Conservation (phyloP, 2,797 vertebrate species). For the Pyrocephalus nanus region DNA sequence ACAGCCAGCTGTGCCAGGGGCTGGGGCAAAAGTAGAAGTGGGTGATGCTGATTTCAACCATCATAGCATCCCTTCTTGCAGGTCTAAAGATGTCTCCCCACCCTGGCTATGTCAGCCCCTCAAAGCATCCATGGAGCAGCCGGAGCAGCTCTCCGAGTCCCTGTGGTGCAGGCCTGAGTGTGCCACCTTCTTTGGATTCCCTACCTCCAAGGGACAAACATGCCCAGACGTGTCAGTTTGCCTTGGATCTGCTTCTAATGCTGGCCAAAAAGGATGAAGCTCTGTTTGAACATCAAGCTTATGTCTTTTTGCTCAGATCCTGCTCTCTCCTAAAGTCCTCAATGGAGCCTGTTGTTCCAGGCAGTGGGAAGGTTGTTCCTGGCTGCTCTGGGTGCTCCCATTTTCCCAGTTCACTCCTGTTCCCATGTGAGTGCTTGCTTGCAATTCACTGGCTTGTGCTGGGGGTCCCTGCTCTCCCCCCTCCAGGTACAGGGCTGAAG, state of each 20-base stretch:
- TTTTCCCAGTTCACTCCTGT: background rate
- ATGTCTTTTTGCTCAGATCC: background rate
- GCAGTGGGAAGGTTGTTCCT: background rate
- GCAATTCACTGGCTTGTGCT: background rate
- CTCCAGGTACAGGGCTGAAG: background rate
- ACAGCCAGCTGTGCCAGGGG: rapidly evolving
- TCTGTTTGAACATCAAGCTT: background rate
- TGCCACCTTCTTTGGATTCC: background rate
- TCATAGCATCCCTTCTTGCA: background rate
- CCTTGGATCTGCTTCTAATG: background rate
- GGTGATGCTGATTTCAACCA: background rate
- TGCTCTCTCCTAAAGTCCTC: background rate
- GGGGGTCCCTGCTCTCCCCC: rapidly evolving
- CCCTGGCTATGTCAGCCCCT: background rate
- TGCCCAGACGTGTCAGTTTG: background rate
- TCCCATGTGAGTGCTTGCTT: background rate
- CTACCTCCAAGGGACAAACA: background rate
- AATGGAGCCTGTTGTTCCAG: background rate
- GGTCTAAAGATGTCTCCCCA: background rate
- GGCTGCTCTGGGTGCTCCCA: background rate
- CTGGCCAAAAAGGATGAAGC: background rate
- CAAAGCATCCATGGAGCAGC: rapidly evolving
- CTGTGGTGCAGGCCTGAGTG: background rate
- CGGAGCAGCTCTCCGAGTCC: background rate
- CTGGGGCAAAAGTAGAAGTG: background rate